A percentile compares a stretch with the other conserved stretches of the same genome.
Conservation (phyloP, 2,888 invertebrate genomes). For the Palloptera scutellata region DNA sequence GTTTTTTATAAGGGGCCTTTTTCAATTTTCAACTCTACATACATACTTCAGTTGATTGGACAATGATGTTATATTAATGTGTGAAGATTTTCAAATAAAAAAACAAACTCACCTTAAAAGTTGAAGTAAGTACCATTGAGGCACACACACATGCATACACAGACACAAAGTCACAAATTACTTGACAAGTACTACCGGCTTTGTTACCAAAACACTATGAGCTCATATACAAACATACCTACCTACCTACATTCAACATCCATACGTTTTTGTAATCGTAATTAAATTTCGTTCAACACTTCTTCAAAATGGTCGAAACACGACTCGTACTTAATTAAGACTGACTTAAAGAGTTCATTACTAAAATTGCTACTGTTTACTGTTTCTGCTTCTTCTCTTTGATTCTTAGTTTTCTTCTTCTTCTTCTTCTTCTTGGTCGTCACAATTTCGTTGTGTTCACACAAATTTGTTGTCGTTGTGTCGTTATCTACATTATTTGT, state of each 20-base stretch:
- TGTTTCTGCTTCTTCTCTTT: background rate
- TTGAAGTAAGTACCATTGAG: no score
- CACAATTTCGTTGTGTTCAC: background rate
- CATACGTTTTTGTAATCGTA: background rate
- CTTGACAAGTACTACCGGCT: background rate
- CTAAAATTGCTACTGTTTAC: constrained; percentile 53
- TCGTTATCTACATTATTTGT: no score
- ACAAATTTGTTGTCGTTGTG: no score
- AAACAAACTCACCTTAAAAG: no score
- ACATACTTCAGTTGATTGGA: no score
- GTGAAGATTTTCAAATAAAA: no score
- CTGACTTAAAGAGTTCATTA: constrained; percentile 61
- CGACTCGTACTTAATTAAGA: constrained; percentile 55
- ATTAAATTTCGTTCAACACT: background rate
- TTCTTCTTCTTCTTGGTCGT: background rate
- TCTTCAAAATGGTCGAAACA: no score
- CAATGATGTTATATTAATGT: no score
- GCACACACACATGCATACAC: no score
- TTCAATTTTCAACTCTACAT: no score
- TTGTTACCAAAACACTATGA: background rate
- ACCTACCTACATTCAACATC: background rate
- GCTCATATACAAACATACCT: background rate
- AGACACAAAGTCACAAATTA: no score
- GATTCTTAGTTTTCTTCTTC: background rate
- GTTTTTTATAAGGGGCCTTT: no score